Conservation (phyloP, 2,113 vertebrate genomes). For the Nyctereutes procyonoides region DNA sequence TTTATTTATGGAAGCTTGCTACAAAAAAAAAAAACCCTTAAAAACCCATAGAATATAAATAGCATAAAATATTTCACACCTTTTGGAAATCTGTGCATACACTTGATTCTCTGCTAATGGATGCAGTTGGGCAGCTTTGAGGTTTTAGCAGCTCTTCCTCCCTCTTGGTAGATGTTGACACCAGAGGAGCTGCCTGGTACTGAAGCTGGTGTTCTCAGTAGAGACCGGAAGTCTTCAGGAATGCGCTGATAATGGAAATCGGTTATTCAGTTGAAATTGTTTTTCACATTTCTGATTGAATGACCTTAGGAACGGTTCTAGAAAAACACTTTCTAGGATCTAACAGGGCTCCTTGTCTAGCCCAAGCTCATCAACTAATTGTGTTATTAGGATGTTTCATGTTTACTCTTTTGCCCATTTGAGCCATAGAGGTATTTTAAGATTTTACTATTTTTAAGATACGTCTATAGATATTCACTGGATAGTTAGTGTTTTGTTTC, state of each 20-base stretch:
- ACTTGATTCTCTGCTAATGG: constrained; percentile 61
- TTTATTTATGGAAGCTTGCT: constrained; percentile 55
- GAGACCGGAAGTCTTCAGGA: background rate
- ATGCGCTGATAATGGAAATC: background rate
- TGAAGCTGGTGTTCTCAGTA: background rate
- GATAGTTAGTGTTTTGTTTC: background rate
- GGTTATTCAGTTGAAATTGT: background rate
- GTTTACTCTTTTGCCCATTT: background rate
- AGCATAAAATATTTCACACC: constrained; percentile 58
- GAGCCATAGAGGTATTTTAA: background rate
- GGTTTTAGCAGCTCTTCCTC: constrained; percentile 15
- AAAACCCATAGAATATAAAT: constrained; percentile 74
- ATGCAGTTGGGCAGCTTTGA: background rate
- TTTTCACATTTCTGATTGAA: constrained; percentile 1
- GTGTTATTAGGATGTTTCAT: background rate
- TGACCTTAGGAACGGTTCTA: background rate
- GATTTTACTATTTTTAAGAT: constrained; percentile 1
- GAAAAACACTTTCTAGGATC: background rate
- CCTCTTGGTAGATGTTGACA: background rate
- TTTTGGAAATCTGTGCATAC: constrained; percentile 41
- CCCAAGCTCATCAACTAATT: background rate
- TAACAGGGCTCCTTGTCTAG: background rate
- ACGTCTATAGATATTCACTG: background rate
- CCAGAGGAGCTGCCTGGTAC: rapidly evolving
- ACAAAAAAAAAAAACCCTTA: constrained; percentile 6